These are phyloP conservation scores for Chromoteleia sp. DNA, from an alignment of 2,888 invertebrate species.

Conservation along the genomic window DNA sequence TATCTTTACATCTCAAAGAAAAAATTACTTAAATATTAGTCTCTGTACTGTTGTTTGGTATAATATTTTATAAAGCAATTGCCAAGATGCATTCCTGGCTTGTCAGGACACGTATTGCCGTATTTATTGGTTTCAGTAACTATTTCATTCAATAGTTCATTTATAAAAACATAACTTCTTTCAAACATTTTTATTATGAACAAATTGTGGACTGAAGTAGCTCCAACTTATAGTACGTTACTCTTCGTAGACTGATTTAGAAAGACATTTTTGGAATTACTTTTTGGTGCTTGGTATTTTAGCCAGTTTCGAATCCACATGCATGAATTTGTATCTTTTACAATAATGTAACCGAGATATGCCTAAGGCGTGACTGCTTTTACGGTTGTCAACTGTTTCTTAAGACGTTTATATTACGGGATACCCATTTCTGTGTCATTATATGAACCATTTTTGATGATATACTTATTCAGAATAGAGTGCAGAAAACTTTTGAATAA, in stretches of 20 bases:
- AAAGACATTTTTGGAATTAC: slow-evolving; percentile 1
- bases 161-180: too few relatives aligned
- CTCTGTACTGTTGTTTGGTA: too few relatives aligned
- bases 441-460: slow-evolving; percentile 25
- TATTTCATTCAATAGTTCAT: not conserved
- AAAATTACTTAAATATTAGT: slow-evolving; percentile 1
- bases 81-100: too few relatives aligned
- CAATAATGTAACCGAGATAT: slow-evolving; percentile 14
- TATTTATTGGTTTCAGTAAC: too few relatives aligned
- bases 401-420: slow-evolving; percentile 21
- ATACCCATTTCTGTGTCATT: slow-evolving; percentile 37
- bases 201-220: not conserved
- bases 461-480: slow-evolving; percentile 29
- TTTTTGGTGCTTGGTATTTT: slow-evolving; percentile 4
- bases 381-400: slow-evolving; percentile 18
- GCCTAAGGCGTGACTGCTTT: slow-evolving; percentile 29
- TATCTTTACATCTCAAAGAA: too few relatives aligned
- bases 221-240: slow-evolving; percentile 15
- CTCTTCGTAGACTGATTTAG: slow-evolving; percentile 24
- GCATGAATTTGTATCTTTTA: slow-evolving; percentile 37
- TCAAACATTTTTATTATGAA: not conserved
- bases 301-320: not conserved
- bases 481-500: slow-evolving; percentile 25
- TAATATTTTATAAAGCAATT: too few relatives aligned
- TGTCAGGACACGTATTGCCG: too few relatives aligned